phyloP scores from a whole-genome alignment of 2,888 invertebrate genomes.

The Sceliomorpha sp. region DNA sequence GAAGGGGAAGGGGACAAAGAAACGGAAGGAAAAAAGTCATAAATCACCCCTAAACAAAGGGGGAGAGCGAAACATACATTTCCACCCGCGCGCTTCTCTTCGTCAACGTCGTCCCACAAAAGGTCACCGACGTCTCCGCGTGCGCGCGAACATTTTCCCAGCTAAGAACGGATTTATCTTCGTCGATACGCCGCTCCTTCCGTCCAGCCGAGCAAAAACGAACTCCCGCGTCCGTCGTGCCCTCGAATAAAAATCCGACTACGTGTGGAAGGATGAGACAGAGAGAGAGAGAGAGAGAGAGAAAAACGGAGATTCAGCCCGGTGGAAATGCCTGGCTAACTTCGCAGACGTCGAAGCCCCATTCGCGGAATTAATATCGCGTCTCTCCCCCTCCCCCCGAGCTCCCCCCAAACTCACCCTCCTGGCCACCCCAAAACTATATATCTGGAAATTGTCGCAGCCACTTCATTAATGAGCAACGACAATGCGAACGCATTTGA shows the following conservation, averaged over 20 bases:
- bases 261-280: neutral
- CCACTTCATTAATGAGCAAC: conserved; percentile 57
- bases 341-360: conserved; percentile 20
- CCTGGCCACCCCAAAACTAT: conserved; percentile 20
- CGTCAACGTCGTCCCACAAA: conserved; percentile 50
- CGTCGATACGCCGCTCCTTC: conserved; percentile 32
- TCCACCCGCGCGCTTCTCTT: conserved; percentile 51
- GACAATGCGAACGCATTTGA: conserved; percentile 42
- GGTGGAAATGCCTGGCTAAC: conserved; percentile 8
- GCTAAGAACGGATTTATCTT: conserved; percentile 48
- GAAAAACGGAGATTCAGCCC: too few relatives aligned
- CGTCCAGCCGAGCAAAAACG: conserved; percentile 20
- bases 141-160: conserved; percentile 27
- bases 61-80: conserved; percentile 52
- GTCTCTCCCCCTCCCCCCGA: neutral
- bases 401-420: conserved; percentile 22
- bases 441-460: conserved; percentile 55
- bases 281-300: too few relatives aligned
- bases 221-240: too few relatives aligned
- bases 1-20: conserved; percentile 9
- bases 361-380: conserved; percentile 25
- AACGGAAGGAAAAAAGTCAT: conserved; percentile 25
- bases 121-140: conserved; percentile 38
- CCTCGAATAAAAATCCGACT: conserved; percentile 11
- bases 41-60: conserved; percentile 48